A percentile compares a stretch with the other conserved stretches of the same genome.
Conservation (phyloP, 1,140 invertebrate genomes). For the Zaprionus taronus region DNA sequence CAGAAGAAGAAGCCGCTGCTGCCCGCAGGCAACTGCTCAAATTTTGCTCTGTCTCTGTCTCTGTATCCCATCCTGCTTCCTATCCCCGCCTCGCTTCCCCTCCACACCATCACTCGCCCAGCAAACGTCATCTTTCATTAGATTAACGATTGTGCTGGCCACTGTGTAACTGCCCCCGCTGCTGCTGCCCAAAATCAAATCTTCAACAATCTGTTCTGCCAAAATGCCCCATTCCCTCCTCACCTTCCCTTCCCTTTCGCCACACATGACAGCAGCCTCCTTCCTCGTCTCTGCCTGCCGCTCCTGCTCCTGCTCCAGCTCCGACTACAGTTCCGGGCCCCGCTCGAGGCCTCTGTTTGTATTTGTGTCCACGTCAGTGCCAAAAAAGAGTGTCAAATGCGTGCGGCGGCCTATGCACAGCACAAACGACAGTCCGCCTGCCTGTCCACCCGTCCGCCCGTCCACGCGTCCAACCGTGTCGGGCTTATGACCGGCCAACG, state of each 20-base stretch:
- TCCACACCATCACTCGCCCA: conserved; percentile 27
- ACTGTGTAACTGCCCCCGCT: background rate
- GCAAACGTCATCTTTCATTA: conserved; percentile 78
- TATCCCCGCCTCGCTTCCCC: background rate
- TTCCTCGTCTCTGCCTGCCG: background rate
- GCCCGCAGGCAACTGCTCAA: conserved; percentile 42
- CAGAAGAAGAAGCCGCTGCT: conserved; percentile 1
- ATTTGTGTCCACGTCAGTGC: conserved; percentile 25
- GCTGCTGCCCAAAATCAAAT: conserved; percentile 71
- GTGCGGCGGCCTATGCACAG: conserved; percentile 31
- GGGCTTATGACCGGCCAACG: conserved; percentile 47
- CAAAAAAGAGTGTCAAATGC: conserved; percentile 76
- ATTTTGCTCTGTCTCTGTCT: conserved; percentile 30
- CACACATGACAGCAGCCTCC: conserved; percentile 17
- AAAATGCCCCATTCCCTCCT: conserved; percentile 52
- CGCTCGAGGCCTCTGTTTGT: conserved; percentile 15
- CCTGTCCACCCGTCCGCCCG: background rate
- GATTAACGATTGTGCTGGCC: conserved; percentile 72
- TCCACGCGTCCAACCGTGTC: background rate
- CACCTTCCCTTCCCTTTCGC: background rate
- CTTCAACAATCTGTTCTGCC: conserved; percentile 75
- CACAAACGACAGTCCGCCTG: background rate
- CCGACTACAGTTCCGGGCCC: background rate
- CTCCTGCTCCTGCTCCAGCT: background rate
- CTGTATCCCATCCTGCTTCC: background rate